Base-by-base conservation (phyloP, 2,113 vertebrate genomes). In the Catharus fuscescens region DNA sequence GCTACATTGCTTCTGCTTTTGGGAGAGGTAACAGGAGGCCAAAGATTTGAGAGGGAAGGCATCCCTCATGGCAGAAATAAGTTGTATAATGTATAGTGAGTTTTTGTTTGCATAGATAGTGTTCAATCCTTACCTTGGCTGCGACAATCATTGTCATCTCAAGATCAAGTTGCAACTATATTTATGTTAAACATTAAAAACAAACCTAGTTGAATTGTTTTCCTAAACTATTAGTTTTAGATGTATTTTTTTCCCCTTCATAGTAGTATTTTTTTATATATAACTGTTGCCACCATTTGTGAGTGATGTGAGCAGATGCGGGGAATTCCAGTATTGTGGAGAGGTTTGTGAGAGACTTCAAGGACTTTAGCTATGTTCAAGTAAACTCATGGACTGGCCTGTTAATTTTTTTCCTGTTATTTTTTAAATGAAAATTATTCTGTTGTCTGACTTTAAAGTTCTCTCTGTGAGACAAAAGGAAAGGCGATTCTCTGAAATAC, bases 71-170 rank as follows among this genome's bases (percentile, higher is more conserved):
- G 95, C 92, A 76, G 91, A 97, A 97, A 84, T 96, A 87, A 93
- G 78, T 86, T 94, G 96, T 97, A 61, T 97, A 94, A 95, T 93
- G 77, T 96, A 92, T 79, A 96, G 95, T 83, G 92, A 97, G 73
- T 92, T 97, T 97, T 89, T 97, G 81, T 98, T 92, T 95, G 94
- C 90, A 53, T 97, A 97, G 95, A 76, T 97, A 96, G 91, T 87
- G 60, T 97, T 97, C 93, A 97, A 73, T 97, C 90, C 91, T 91
- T 96, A 86, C 78, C 78, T 97, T 98, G 98, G 98, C 98, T 98
- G 94, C 0, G 98, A 98, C 98, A 98, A 98, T 98, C 98, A 98
- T 95, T 97, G 97, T 97, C 97, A 98, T 97, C 95, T 97, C 92
- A 95, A 97, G 97, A 97, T 97, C 96, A 94, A 97, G 96, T 97